phyloP scores from a whole-genome alignment of 2,797 vertebrate genomes.

The Pantherophis alleghaniensis region DNA sequence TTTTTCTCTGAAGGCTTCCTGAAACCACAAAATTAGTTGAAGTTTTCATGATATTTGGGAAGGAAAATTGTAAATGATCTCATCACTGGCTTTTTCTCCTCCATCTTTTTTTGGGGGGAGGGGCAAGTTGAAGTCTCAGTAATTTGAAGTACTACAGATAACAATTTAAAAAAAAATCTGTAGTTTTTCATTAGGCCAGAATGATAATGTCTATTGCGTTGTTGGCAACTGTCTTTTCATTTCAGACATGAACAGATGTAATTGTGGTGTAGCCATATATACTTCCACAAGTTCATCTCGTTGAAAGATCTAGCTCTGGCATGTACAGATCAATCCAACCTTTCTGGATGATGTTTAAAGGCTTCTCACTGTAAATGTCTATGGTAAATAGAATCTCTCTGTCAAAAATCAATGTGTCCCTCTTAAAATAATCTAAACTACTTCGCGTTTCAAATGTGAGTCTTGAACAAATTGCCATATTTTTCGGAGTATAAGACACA shows the following conservation, averaged over 20 bases:
- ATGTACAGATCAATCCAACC: neutral
- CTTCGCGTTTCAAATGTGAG: neutral
- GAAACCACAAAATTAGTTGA: neutral
- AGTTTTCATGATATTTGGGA: neutral
- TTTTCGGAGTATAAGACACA: too few relatives aligned
- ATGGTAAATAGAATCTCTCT: neutral
- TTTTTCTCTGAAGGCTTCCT: fast-evolving
- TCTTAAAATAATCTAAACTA: fast-evolving
- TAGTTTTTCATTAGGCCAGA: neutral
- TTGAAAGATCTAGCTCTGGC: neutral
- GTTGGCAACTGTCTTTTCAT: neutral
- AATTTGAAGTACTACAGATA: neutral
- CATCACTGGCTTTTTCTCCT: neutral
- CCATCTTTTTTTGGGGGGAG: neutral
- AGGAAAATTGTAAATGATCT: neutral
- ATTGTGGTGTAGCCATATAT: neutral
- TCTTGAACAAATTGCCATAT: neutral
- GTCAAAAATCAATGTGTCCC: neutral
- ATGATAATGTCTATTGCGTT: neutral
- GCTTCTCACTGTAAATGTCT: neutral
- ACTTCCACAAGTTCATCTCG: neutral
- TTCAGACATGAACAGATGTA: neutral
- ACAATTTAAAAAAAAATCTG: neutral
- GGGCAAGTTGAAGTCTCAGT: neutral
- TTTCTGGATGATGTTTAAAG: neutral